phyloP scores from a whole-genome alignment of 23 tunicate genomes.

The Ascidia mentula region DNA sequence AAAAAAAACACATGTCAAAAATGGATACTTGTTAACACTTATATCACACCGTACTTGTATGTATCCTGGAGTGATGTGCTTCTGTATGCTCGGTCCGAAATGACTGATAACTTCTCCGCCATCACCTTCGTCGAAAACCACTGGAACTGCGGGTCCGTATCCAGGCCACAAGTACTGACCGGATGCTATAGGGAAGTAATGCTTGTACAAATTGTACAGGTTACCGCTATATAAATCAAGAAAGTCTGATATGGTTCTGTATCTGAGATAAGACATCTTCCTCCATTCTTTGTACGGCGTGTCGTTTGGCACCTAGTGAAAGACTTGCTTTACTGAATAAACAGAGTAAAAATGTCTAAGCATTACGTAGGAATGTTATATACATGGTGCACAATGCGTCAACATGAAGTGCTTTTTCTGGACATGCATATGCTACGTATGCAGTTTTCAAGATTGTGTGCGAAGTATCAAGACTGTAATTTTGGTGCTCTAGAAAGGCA shows the following conservation, averaged over 20 bases:
- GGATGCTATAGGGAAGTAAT: constrained; percentile 34
- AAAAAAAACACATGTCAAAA: too few species aligned
- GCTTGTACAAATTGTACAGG: constrained; percentile 31
- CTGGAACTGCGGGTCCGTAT: constrained; percentile 52
- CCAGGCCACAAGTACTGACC: background rate
- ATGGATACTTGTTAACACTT: too few species aligned
- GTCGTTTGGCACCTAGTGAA: constrained; percentile 61
- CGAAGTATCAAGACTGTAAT: too few species aligned
- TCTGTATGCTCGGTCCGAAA: constrained; percentile 21
- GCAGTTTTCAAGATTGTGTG: too few species aligned
- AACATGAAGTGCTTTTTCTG: too few species aligned
- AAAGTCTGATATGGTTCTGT: constrained; percentile 39
- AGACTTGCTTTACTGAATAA: too few species aligned
- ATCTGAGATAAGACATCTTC: constrained; percentile 23
- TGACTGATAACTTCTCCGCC: background rate
- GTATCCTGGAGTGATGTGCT: constrained; percentile 33
- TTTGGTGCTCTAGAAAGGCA: too few species aligned
- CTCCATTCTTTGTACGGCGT: constrained; percentile 28
- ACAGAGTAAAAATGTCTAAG: too few species aligned
- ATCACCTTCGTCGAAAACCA: constrained; percentile 48
- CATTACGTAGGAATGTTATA: too few species aligned
- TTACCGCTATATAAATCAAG: constrained; percentile 41
- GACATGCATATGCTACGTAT: too few species aligned
- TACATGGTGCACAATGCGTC: too few species aligned
- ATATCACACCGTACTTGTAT: constrained; percentile 46